Evolutionary conservation across 35 echinoderm and acorn worm genomes (phyloP).

Genomic region (Holothuria glaberrima): DNA sequence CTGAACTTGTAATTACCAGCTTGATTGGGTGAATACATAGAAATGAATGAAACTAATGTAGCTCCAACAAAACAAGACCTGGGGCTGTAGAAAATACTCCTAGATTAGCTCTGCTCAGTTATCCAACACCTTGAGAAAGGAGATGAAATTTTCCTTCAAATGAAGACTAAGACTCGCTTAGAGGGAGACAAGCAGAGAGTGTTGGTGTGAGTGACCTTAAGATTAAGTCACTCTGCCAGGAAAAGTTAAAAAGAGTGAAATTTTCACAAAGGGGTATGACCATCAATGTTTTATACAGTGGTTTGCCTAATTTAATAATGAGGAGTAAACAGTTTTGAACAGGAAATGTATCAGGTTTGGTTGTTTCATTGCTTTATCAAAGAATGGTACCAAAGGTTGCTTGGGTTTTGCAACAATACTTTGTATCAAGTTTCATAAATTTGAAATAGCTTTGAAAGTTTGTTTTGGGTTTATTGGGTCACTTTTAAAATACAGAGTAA

Average conservation of each 20-base stretch:
- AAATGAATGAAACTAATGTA: conserved; percentile 14
- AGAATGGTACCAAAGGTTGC: too few species aligned
- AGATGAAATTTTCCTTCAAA: conserved; percentile 18
- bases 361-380: too few species aligned
- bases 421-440: too few species aligned
- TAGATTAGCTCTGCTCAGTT: conserved; percentile 51
- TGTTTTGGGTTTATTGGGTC: too few species aligned
- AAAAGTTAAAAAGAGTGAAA: not conserved
- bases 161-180: conserved; percentile 32
- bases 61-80: conserved; percentile 40
- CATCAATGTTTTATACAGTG: too few species aligned
- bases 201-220: conserved; percentile 53
- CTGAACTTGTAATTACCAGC: conserved; percentile 55
- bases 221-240: not conserved
- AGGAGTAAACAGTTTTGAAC: too few species aligned
- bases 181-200: conserved; percentile 1
- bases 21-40: conserved; percentile 53
- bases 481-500: too few species aligned
- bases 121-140: conserved; percentile 44
- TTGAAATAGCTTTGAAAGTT: too few species aligned
- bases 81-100: conserved; percentile 34
- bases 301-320: too few species aligned
- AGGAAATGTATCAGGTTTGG: too few species aligned
- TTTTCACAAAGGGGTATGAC: too few species aligned
- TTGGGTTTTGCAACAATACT: too few species aligned